These are phyloP conservation scores for Lycophotia porphyrea DNA, from an alignment of 2,888 invertebrate genomes.

Conservation along the genomic window DNA sequence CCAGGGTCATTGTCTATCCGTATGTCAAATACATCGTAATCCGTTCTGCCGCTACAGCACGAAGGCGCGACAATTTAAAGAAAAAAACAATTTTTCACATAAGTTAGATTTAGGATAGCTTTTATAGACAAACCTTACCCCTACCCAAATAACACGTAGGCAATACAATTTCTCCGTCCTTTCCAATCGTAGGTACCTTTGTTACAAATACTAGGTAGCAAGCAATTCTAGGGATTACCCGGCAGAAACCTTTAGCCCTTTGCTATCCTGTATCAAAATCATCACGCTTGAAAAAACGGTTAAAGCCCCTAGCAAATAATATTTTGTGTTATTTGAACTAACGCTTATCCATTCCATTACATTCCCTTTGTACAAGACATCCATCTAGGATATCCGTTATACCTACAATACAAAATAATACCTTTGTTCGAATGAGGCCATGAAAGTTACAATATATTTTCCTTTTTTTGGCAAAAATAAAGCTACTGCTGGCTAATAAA, in stretches of 20 bases:
- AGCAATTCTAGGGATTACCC: slow-evolving; percentile 6
- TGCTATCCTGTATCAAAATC: background rate
- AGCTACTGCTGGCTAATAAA: background rate
- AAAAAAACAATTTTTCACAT: background rate
- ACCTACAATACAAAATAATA: background rate
- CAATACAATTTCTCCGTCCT: background rate
- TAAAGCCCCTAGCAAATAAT: background rate
- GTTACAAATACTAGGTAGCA: background rate
- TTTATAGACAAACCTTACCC: background rate
- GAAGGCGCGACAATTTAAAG: no score
- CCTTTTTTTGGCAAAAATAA: background rate
- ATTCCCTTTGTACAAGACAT: background rate
- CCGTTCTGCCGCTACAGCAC: background rate
- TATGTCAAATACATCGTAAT: background rate
- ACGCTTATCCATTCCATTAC: slow-evolving; percentile 8
- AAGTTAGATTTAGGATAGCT: background rate
- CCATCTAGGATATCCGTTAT: background rate
- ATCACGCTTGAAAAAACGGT: background rate
- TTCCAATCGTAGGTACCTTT: background rate
- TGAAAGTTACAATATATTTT: background rate
- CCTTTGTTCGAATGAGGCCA: background rate
- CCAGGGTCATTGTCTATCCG: background rate
- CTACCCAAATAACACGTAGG: background rate
- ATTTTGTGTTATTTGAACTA: slow-evolving; percentile 5
- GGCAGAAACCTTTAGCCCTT: background rate